Evolutionary conservation across 2,113 vertebrate genomes (phyloP), one percentile per base, ranked within the genome.

Genomic region (Herpetotheres cachinnans): DNA sequence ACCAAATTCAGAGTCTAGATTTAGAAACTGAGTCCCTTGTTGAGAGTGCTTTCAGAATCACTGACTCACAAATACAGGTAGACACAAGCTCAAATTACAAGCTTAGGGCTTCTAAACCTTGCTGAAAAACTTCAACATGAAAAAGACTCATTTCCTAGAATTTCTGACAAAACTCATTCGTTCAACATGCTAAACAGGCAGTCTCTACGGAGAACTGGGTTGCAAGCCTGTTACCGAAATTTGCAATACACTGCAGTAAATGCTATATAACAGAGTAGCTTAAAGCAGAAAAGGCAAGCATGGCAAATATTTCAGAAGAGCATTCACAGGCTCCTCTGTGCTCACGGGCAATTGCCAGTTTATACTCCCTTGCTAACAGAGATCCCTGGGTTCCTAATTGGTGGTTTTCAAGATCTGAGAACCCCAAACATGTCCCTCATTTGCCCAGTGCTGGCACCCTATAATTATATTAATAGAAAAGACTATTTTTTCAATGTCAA

Each of bases 131-230:
- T 50, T 69, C 38, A 52, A 20, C 5, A 25, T 17, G 55, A 59
- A 42, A 56, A 86, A 74, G 11, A 9, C 6, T 38, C 19, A 47
- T 9, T 19, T 63, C 40, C 18, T 44, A 9, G 22, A 32, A 22
- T 49, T 87, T 80, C 44, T 85, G 61, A 50, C n/a, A 67, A 27
- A 34, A 7, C 1, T 0, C n/a, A 10, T 24, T 50, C 0, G 0
- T 63, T 66, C 59, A 55, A 13, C 21, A 5, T 13, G 21, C 7
- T 62, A 9, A 91, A 56, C 34, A 36, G 10, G 21, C 9, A 12
- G 2, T 13, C 7, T 66, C 56, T 46, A 11, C 4, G 15, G 21
- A 81, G 63, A 87, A 58, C 1, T 21, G 21, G 30, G 22, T 90
- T 92, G 22, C 36, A 74, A 52, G 4, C 11, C 13, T 69, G 29